Evolutionary conservation across 2,113 vertebrate genomes (phyloP).

Genomic region (Microcebus murinus): DNA sequence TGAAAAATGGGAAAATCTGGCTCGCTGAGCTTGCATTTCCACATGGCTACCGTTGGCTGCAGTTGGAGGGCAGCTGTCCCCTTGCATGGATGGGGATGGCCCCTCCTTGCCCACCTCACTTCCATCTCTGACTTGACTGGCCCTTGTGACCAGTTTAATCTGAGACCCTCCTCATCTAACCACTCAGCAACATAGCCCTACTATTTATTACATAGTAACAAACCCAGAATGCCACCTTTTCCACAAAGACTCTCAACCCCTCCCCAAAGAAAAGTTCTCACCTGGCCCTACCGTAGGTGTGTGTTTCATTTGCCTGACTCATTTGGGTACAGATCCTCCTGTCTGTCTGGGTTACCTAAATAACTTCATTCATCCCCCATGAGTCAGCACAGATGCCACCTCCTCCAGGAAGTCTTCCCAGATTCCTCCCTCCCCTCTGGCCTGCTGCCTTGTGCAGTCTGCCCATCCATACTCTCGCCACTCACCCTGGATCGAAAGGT

Average conservation of each 20-base stretch:
- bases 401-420: background rate
- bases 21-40: background rate
- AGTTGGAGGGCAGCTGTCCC: background rate
- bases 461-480: background rate
- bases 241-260: background rate
- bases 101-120: background rate
- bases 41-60: rapidly evolving
- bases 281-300: background rate
- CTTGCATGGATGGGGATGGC: too few relatives aligned
- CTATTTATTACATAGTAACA: background rate
- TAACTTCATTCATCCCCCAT: background rate
- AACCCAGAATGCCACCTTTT: background rate
- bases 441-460: background rate
- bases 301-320: background rate
- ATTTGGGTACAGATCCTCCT: background rate
- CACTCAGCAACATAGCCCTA: background rate
- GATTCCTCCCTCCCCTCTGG: background rate
- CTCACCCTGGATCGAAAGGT: background rate
- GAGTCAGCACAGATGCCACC: background rate
- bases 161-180: background rate
- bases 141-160: background rate
- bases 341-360: background rate
- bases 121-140: background rate
- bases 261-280: too few relatives aligned
- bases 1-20: background rate